These are phyloP conservation scores for Callipepla californica DNA, from an alignment of 2,113 vertebrate species.

Conservation along the genomic window DNA sequence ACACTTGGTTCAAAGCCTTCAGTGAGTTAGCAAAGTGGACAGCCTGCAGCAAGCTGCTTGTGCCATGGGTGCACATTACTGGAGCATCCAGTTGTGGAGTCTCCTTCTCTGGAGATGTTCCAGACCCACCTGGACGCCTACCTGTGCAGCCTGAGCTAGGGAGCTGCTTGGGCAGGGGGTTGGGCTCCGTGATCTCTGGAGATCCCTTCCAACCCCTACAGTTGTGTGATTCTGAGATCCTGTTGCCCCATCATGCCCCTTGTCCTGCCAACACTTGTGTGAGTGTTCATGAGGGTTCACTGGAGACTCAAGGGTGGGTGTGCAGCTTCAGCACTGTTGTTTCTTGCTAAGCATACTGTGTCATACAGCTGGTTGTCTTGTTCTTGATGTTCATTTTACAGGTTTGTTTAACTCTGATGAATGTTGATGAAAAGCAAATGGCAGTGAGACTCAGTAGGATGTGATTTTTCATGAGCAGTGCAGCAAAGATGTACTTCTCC, in stretches of 20 bases:
- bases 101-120: no score
- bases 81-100: not conserved
- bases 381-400: not conserved
- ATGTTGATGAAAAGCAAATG: not conserved
- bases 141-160: no score
- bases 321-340: not conserved
- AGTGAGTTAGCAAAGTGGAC: not conserved
- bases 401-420: not conserved
- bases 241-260: not conserved
- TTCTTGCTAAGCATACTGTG: not conserved
- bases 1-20: not conserved
- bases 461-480: not conserved
- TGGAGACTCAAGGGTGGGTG: not conserved
- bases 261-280: not conserved
- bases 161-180: no score
- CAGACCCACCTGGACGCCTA: no score
- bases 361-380: not conserved
- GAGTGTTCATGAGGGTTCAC: rapidly evolving
- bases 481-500: not conserved
- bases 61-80: rapidly evolving
- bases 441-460: not conserved
- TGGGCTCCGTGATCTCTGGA: no score
- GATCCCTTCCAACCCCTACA: no score
- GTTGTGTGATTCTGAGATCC: not conserved
- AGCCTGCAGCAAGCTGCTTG: not conserved